Conservation (phyloP, 2,888 invertebrate genomes). For the Anarsia innoxiella region DNA sequence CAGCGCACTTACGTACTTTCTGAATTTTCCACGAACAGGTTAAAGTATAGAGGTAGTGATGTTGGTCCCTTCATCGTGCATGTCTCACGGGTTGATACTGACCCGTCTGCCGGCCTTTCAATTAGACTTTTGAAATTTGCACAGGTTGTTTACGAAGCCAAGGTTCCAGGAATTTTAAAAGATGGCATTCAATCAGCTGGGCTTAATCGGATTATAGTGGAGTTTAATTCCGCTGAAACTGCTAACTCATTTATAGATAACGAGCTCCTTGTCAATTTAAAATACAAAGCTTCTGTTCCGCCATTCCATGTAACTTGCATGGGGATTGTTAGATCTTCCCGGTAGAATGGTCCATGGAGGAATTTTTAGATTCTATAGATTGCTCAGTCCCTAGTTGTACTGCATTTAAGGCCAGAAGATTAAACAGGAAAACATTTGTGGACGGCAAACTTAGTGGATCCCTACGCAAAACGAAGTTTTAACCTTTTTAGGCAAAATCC, state of each 20-base stretch:
- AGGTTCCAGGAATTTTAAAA: slow-evolving; percentile 8
- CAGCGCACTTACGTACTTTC: not conserved
- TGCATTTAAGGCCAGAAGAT: slow-evolving; percentile 12
- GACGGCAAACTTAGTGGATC: slow-evolving; percentile 5
- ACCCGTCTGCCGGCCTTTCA: slow-evolving; percentile 9
- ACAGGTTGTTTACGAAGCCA: slow-evolving; percentile 9
- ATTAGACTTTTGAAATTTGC: slow-evolving; percentile 13
- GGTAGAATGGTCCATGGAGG: slow-evolving; percentile 8
- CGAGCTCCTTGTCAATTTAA: not conserved
- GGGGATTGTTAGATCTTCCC: slow-evolving; percentile 3
- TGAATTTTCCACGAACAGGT: not conserved
- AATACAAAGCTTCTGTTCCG: slow-evolving; percentile 7
- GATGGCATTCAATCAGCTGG: slow-evolving; percentile 15
- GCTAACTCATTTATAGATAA: slow-evolving; percentile 13
- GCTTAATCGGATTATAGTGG: slow-evolving; percentile 12
- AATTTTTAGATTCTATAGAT: slow-evolving; percentile 4
- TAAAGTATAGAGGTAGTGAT: not conserved
- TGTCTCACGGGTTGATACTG: slow-evolving; percentile 5
- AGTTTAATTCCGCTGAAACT: slow-evolving; percentile 7
- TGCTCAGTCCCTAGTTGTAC: slow-evolving; percentile 1
- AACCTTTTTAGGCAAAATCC: slow-evolving; percentile 10
- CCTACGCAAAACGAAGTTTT: slow-evolving; percentile 13
- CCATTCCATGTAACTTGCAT: slow-evolving; percentile 4
- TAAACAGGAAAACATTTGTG: slow-evolving; percentile 9
- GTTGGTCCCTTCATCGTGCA: not conserved